Evolutionary conservation across 2,113 vertebrate genomes (phyloP), one percentile per base, ranked within the genome.

Genomic region (Helogale parvula): DNA sequence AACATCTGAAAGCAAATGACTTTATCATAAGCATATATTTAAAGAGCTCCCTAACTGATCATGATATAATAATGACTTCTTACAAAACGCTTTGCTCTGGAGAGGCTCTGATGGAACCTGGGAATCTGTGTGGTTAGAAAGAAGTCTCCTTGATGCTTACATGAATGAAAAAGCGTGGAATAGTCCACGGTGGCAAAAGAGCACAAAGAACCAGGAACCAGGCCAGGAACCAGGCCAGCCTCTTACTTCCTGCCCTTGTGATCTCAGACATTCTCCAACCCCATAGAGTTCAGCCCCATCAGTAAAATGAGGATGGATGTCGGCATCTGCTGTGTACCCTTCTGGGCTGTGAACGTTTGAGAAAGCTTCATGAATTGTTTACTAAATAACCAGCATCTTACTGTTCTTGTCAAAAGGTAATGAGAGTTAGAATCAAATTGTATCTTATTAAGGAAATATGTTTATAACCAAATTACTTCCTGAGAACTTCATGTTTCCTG

Each of bases 391-490:
- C 88, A 60, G 45, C 69, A 82, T 92, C 96, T 97, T 95, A 85
- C 90, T 90, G 79, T 92, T 97, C 57, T 92, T 60, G 68, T 98
- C 96, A 96, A 90, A 97, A 97, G 88, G 97, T 88, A 97, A 98
- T 98, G 98, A 96, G 97, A 66, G 77, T 86, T 98, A 93, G 69
- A 97, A 98, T 96, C 90, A 63, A 97, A 96, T 96, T 98, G 92
- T 94, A 82, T 95, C 50, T 91, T 92, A 87, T 98, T 93, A 97
- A 98, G 98, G 96, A 98, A 98, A 97, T 95, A 98, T 88, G 90
- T 98, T 96, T 96, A 90, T 97, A 98, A 98, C 90, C 77, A 87
- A 97, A 98, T 98, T 98, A 97, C 66, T 98, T 97, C 35, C 93
- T 95, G 93, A 97, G 98, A 98, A 96, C 94, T 93, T 74, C 41